Percentiles rank a stretch among this genome's conserved stretches.
Evolutionary conservation across 2,888 invertebrate species (phyloP).

Genomic region (Stegana nigrithorax): DNA sequence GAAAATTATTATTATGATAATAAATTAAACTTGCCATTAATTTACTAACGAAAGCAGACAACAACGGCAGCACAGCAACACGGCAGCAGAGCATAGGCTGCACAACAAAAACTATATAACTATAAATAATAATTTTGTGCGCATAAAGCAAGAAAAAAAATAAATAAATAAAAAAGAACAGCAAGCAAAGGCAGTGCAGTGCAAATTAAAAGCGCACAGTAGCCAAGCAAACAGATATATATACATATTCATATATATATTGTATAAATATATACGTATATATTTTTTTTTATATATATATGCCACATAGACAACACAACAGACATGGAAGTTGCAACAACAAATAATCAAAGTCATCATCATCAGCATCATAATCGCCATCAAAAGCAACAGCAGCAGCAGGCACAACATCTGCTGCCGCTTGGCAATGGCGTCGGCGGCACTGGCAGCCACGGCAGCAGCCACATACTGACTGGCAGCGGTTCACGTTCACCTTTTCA

Average conservation of each 20-base stretch:
- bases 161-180: constrained; percentile 16
- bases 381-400: constrained; percentile 37
- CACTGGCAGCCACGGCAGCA: constrained; percentile 3
- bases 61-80: constrained; percentile 21
- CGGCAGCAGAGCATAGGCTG: not conserved
- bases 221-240: constrained; percentile 26
- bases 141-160: not conserved
- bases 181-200: constrained; percentile 33
- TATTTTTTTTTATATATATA: not conserved
- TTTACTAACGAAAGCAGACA: constrained; percentile 44
- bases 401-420: constrained; percentile 19
- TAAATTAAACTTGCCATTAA: constrained; percentile 63
- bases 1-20: constrained; percentile 64
- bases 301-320: no score
- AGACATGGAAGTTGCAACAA: constrained; percentile 61
- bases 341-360: constrained; percentile 61
- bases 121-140: constrained; percentile 58
- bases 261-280: no score
- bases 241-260: not conserved
- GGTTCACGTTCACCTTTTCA: constrained; percentile 67
- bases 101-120: constrained; percentile 34
- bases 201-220: constrained; percentile 60
- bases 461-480: constrained; percentile 25
- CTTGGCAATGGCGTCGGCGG: constrained; percentile 16
- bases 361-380: constrained; percentile 51